Base-by-base conservation (phyloP, 2,113 vertebrate genomes). In the Sylvia atricapilla region DNA sequence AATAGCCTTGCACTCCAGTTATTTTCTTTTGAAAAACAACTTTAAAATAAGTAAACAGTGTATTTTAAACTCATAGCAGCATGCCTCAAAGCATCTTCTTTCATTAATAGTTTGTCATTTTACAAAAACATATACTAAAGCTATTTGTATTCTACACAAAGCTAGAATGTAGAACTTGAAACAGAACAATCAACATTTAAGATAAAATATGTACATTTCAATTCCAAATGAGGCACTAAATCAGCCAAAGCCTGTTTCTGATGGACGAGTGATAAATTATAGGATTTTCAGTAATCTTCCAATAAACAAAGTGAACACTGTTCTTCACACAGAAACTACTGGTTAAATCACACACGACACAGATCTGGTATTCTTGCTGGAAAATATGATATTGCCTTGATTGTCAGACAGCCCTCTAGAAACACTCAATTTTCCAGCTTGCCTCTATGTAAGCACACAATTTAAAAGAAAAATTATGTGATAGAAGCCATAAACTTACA, bases 281-380 rank as follows among this genome's bases (percentile, higher is more conserved):
- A 96, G 94, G 95, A 97, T 97, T 97, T 96, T 94, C 95, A 93
- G 94, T 97, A 97, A 97, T 97, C 95, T 96, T 96, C 92, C 91
- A 84, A 86, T 97, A 97, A 98, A 98, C 97, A 97, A 93, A 92
- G 87, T 82, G 92, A 93, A 96, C 56, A 92, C 96, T 93, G 87
- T 94, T 97, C 92, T 92, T 84, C 89, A 95, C 44, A 12, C 64
- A 94, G 94, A 91, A 97, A 92, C 64, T 90, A 59, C 74, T 95
- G 70, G 79, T 95, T 96, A 95, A 96, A 86, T 88, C 86, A 95
- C 76, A 95, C 58, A 84, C 15, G 6, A 90, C 84, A 95, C 16
- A 91, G 72, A 92, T 95, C 77, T 91, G 84, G 72, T 96, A 93
- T 80, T 92, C 81, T 80, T 88, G 43, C 47, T 95, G 93, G 91